Evolutionary conservation across 1,140 invertebrate genomes (phyloP), one percentile per base, ranked within the genome.

Genomic region (Drosophila guanche): DNA sequence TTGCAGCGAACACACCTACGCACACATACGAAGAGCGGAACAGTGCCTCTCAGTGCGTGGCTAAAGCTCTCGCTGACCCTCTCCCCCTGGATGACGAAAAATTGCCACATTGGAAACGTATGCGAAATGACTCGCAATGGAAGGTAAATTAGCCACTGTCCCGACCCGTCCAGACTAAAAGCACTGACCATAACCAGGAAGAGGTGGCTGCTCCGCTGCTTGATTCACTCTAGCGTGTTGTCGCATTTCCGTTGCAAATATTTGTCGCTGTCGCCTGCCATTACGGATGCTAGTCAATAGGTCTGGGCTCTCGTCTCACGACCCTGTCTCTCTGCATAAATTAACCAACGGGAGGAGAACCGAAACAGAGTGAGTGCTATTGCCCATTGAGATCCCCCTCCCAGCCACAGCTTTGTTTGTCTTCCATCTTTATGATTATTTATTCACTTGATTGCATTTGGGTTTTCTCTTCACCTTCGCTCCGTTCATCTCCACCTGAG

Each of bases 211-310:
- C 23, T 14, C 50, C 5, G 29, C 14, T 67, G 62, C 65, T 63
- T 23, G 65, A 68, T 41, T 67, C 83, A 81, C 40, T 70, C 46
- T 88, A 80, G 65, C 83, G 77, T 86, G 81, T 52, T 88, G 75
- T 75, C 71, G 52, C 75, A 77, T 75, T 77, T 77, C 75, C 75
- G 75, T 37, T 37, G 33, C 33, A 37, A 37, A 37, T 37, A 37
- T 37, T 37, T 37, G 33, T 37, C 12, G 33, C 33, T 37, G 33
- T 37, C 33, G 33, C 57, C 51, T 54, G 46, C 37, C 27, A 54
- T 70, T 72, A 61, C 67, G 40, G 58, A 76, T 86, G 72, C 72
- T 59, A 71, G 76, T 79, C 80, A 76, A 63, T 53, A 65, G 67
- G 46, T 47, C 47, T 43, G 46, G 66, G 29, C 50, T 37, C 33